Evolutionary conservation across 2,797 vertebrate genomes (phyloP), one percentile per base, ranked within the genome.

Genomic region (Margarornis squamiger): DNA sequence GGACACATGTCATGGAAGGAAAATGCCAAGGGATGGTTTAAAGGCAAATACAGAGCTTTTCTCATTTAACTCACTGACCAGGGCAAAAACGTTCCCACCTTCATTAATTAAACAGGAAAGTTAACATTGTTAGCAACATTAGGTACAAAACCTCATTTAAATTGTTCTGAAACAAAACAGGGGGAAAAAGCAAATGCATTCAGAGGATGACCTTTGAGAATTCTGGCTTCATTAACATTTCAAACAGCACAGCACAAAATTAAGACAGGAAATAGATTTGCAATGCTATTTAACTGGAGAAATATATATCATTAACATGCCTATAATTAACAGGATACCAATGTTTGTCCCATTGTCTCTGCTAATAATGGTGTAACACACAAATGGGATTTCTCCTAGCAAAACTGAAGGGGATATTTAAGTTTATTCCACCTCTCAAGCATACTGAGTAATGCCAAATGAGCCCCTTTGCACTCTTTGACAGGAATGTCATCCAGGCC

Each of bases 151-250:
- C 81, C 92, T 98, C 91, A 94, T 97, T 97, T 97, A 96, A 97
- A 95, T 93, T 95, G 92, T 96, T 97, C 94, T 93, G 95, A 97
- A 97, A 95, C 65, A 92, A 92, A 96, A 94, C 49, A 94, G 73
- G 41, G 91, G 66, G 73, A 91, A 96, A 95, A 87, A 73, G 88
- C 27, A 19, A 32, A 95, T 76, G 58, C 81, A 96, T 97, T 97
- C 97, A 93, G 94, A 97, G 92, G 93, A 96, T 97, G 97, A 98
- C 98, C 97, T 98, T 98, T 97, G 96, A 98, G 97, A 97, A 97
- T 97, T 97, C 95, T 93, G 84, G 93, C 90, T 96, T 97, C 96
- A 97, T 98, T 98, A 98, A 89, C 75, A 89, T 97, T 98, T 97
- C 97, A 94, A 96, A 97, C 91, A 97, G 92, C 96, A 97, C 75